Evolutionary conservation across 2,113 vertebrate species (phyloP).

Genomic region (Paramisgurnus dabryanus): DNA sequence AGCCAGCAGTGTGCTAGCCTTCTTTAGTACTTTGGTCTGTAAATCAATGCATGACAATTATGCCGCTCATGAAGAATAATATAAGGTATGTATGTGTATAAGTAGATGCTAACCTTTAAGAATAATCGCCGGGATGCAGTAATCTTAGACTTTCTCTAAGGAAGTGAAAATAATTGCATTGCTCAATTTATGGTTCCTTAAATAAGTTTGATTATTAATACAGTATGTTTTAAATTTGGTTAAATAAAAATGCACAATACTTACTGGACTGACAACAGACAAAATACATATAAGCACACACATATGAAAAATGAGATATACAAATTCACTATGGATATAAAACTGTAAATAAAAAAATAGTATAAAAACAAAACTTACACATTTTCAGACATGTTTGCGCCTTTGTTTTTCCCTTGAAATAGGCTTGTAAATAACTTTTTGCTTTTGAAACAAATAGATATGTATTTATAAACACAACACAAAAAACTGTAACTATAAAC

Average conservation of each 20-base stretch:
- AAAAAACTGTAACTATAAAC: conserved; percentile 1
- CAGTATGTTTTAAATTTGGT: neutral
- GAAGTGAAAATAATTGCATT: neutral
- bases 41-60: neutral
- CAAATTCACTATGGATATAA: neutral
- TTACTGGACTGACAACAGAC: conserved; percentile 11
- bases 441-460: neutral
- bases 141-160: conserved; percentile 46
- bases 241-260: neutral
- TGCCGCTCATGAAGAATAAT: neutral
- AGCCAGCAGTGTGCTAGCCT: conserved; percentile 67
- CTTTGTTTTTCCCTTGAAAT: neutral
- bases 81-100: neutral
- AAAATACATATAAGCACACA: neutral
- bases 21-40: conserved; percentile 78
- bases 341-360: neutral
- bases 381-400: conserved; percentile 36
- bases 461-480: neutral
- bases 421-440: neutral
- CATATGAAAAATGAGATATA: neutral
- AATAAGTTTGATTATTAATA: neutral
- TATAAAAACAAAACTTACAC: conserved; percentile 18
- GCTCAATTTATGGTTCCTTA: too few relatives aligned
- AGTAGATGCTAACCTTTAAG: conserved; percentile 43
- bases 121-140: conserved; percentile 39